Conservation (phyloP, 2,113 vertebrate genomes). For the Nicator chloris region DNA sequence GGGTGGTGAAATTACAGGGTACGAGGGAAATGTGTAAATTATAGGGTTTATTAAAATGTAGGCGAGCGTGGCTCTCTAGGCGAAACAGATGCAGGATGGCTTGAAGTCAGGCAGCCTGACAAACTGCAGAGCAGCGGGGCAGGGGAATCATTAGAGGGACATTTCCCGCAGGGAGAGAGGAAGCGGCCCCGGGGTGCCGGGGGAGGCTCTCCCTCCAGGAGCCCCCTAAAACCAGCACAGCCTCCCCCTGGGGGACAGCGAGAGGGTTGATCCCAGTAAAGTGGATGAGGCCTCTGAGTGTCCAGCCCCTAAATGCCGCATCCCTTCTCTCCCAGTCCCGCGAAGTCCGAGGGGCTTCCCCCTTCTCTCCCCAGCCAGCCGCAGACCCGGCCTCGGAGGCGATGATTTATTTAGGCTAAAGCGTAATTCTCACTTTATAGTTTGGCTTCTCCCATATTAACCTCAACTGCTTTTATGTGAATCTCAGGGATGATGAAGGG, state of each 20-base stretch:
- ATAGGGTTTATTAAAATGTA: slow-evolving; percentile 63
- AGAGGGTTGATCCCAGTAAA: rapidly evolving
- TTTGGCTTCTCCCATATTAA: slow-evolving; percentile 8
- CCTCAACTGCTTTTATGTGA: neutral
- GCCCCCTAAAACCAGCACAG: neutral
- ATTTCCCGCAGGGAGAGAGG: slow-evolving; percentile 45
- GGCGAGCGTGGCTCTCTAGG: slow-evolving; percentile 42
- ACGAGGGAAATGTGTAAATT: slow-evolving; percentile 73
- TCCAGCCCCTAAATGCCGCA: rapidly evolving
- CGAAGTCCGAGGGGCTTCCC: neutral
- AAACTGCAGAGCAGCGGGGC: slow-evolving; percentile 51
- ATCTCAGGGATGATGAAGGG: neutral
- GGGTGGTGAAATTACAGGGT: slow-evolving; percentile 67
- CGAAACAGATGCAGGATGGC: slow-evolving; percentile 54
- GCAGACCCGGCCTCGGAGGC: neutral
- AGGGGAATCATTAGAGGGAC: slow-evolving; percentile 44
- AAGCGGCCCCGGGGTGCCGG: neutral
- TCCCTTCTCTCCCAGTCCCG: rapidly evolving
- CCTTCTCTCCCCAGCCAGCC: neutral
- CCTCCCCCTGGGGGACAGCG: neutral
- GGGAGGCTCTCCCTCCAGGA: neutral
- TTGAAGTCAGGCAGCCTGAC: slow-evolving; percentile 42
- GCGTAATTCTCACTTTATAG: slow-evolving; percentile 39
- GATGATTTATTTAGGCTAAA: slow-evolving; percentile 38
- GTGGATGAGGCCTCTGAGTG: neutral